These are phyloP conservation scores for Acipenser oxyrinchus DNA, from an alignment of 2,797 vertebrate species.

Conservation along the genomic window DNA sequence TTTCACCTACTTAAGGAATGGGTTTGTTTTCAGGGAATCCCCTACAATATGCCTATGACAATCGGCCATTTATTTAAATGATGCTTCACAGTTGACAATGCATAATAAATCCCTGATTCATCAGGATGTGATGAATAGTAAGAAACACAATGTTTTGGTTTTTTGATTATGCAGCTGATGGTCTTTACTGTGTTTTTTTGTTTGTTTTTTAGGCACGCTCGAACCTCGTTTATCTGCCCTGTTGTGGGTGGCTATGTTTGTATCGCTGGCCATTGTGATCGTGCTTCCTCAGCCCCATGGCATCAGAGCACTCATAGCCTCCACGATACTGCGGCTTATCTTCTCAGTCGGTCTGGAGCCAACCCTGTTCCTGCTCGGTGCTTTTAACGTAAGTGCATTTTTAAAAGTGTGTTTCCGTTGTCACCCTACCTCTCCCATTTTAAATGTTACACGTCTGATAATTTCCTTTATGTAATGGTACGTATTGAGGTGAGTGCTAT, in stretches of 20 bases:
- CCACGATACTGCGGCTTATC: constrained; percentile 88
- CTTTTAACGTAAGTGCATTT: constrained; percentile 79
- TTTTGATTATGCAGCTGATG: no score
- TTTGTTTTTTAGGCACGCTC: constrained; percentile 66
- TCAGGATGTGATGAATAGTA: no score
- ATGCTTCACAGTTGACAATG: no score
- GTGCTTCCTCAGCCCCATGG: constrained; percentile 91
- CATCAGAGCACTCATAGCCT: constrained; percentile 90
- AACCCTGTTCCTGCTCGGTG: constrained; percentile 85
- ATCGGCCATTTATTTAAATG: no score
- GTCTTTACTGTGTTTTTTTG: neutral
- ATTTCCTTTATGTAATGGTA: constrained; percentile 13
- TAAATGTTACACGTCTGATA: constrained; percentile 5
- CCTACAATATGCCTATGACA: no score
- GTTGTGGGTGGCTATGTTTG: constrained; percentile 89
- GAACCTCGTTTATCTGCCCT: constrained; percentile 88
- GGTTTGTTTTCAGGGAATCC: no score
- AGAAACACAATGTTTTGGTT: no score
- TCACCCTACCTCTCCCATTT: neutral
- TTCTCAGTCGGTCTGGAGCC: constrained; percentile 93
- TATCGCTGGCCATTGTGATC: constrained; percentile 89
- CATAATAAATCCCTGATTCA: no score
- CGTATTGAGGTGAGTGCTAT: constrained; percentile 34
- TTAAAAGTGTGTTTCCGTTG: neutral
- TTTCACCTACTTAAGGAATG: no score